Percentiles rank a stretch among this genome's conserved stretches.
phyloP scores from a whole-genome alignment of 1,140 invertebrate species.

The Dinoponera quadriceps region DNA sequence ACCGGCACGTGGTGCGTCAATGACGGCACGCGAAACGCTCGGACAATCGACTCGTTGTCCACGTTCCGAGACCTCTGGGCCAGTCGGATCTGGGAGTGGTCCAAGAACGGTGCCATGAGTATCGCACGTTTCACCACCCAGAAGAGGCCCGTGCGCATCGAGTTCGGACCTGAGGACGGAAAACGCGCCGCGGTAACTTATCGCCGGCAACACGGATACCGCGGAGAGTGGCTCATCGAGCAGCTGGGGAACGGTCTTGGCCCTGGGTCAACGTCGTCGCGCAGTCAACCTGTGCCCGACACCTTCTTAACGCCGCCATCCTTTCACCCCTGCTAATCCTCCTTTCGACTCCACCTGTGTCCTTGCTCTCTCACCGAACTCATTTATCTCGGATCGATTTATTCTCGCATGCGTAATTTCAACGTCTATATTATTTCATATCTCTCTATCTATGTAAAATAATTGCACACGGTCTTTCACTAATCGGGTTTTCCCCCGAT shows the following conservation, averaged over 20 bases:
- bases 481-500: too few relatives aligned
- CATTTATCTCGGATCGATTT: too few relatives aligned
- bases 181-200: slow-evolving; percentile 60
- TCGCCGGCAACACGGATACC: slow-evolving; percentile 65
- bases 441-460: too few relatives aligned
- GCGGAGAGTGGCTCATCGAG: slow-evolving; percentile 68
- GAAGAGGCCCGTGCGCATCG: slow-evolving; percentile 49
- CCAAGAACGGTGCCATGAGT: slow-evolving; percentile 16
- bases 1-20: slow-evolving; percentile 22
- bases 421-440: too few relatives aligned
- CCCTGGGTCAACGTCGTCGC: not conserved
- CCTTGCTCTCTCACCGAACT: too few relatives aligned
- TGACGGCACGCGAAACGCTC: slow-evolving; percentile 37
- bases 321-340: too few relatives aligned
- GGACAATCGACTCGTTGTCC: slow-evolving; percentile 52
- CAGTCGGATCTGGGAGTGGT: slow-evolving; percentile 38
- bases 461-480: too few relatives aligned
- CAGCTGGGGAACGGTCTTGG: slow-evolving; percentile 61
- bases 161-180: slow-evolving; percentile 70
- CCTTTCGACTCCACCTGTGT: too few relatives aligned
- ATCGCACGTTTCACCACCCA: slow-evolving; percentile 40
- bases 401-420: too few relatives aligned
- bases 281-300: not conserved
- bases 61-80: slow-evolving; percentile 2
- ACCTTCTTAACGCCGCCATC: slow-evolving; percentile 34